Conservation (phyloP, 1,140 invertebrate species). For the Hesperophylax magnus region DNA sequence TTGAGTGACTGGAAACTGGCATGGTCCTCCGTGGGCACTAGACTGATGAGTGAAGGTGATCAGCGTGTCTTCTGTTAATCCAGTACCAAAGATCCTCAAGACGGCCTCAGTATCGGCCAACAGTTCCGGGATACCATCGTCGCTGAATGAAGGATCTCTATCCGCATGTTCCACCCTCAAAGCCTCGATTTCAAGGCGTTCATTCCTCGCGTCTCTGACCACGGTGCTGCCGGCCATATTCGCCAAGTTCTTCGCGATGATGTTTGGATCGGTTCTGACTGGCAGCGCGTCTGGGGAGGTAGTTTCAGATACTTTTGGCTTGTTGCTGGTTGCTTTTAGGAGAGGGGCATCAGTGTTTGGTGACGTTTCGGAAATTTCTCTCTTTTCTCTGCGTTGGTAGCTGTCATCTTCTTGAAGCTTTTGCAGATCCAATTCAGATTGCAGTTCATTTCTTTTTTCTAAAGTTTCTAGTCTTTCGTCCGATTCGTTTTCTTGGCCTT, state of each 20-base stretch:
- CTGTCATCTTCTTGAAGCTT: background rate
- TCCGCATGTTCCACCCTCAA: conserved; percentile 74
- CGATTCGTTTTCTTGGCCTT: background rate
- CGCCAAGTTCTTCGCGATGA: background rate
- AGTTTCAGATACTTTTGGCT: background rate
- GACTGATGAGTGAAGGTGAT: conserved; percentile 79
- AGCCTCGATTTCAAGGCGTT: conserved; percentile 69
- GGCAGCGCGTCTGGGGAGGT: background rate
- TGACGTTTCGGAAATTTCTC: background rate
- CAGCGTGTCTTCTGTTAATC: conserved; percentile 76
- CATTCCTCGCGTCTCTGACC: background rate
- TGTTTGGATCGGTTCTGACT: background rate
- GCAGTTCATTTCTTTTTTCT: conserved; percentile 5
- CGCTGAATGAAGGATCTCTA: conserved; percentile 74
- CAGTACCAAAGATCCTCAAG: conserved; percentile 82
- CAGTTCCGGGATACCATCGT: conserved; percentile 78
- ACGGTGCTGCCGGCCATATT: background rate
- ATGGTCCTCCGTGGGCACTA: conserved; percentile 69
- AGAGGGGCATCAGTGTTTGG: background rate
- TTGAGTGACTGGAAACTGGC: conserved; percentile 70
- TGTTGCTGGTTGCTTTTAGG: conserved; percentile 2
- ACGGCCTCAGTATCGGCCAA: conserved; percentile 72
- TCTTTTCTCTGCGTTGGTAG: background rate
- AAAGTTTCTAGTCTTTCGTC: conserved; percentile 1
- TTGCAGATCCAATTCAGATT: background rate